Conservation (phyloP, 2,113 vertebrate species). For the Thermophis baileyi region DNA sequence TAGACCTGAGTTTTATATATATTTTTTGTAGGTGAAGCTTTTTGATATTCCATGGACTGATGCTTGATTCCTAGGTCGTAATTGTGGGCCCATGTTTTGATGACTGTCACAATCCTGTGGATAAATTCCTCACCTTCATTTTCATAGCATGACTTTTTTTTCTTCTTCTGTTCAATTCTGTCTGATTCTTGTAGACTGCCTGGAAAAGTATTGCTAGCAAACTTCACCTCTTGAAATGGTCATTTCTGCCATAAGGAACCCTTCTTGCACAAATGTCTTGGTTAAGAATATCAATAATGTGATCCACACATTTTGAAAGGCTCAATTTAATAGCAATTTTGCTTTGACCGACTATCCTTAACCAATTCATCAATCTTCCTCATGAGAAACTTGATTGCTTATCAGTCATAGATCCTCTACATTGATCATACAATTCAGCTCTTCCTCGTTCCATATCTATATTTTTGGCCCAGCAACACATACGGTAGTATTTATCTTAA, state of each 20-base stretch:
- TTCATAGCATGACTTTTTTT: background rate
- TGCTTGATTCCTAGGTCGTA: no score
- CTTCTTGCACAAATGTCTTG: background rate
- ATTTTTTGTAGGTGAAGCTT: no score
- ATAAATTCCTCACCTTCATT: background rate
- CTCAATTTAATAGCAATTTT: background rate
- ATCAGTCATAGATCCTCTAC: background rate
- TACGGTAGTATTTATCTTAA: background rate
- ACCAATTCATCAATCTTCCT: background rate
- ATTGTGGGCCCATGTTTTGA: no score
- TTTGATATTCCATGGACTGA: no score
- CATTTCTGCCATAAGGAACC: background rate
- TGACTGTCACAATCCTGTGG: no score
- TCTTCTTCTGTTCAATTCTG: no score
- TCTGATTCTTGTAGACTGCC: no score
- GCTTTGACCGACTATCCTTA: background rate
- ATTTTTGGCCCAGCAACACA: background rate
- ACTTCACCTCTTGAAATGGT: background rate
- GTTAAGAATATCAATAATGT: background rate
- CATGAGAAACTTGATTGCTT: background rate
- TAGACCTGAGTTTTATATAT: no score
- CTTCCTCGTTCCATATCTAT: background rate
- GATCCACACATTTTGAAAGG: background rate
- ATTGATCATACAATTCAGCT: background rate
- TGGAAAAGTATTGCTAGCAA: no score